phyloP scores from a whole-genome alignment of 2,888 invertebrate genomes.

The Neocrepidodera transversa region DNA sequence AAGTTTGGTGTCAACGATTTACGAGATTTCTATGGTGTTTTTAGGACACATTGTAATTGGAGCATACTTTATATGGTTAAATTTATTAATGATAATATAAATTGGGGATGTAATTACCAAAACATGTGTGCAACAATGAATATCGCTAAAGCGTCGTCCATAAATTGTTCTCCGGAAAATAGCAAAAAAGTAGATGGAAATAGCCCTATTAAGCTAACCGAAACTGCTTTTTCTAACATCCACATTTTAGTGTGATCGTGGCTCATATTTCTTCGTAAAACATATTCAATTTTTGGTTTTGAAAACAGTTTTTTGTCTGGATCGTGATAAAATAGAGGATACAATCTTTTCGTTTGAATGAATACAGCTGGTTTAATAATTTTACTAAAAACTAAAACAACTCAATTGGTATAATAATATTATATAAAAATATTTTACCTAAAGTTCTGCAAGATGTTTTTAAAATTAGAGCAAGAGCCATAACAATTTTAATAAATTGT shows the following conservation, averaged over 20 bases:
- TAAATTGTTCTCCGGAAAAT: not conserved
- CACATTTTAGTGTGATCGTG: slow-evolving; percentile 13
- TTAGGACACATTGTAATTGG: too few species aligned
- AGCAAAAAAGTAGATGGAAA: slow-evolving; percentile 14
- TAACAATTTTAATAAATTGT: too few species aligned
- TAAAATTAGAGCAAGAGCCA: not conserved
- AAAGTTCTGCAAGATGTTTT: not conserved
- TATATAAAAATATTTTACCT: slow-evolving; percentile 4
- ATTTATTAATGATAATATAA: too few species aligned
- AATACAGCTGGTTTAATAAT: not conserved
- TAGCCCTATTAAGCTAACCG: slow-evolving; percentile 1
- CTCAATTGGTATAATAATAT: not conserved
- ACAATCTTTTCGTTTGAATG: slow-evolving; percentile 6
- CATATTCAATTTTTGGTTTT: not conserved
- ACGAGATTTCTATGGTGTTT: too few species aligned
- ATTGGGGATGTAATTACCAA: too few species aligned
- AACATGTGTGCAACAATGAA: slow-evolving; percentile 8
- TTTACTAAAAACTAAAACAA: slow-evolving; percentile 4
- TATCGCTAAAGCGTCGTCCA: not conserved
- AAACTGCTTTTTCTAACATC: slow-evolving; percentile 13
- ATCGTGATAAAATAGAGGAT: not conserved
- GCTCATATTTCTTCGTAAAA: slow-evolving; percentile 9
- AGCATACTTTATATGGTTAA: too few species aligned
- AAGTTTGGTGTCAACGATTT: too few species aligned
- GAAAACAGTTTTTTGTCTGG: not conserved